Percentiles rank a stretch among this genome's conserved stretches.
Conservation (phyloP, 2,888 invertebrate species). For the Xestobium rufovillosum region DNA sequence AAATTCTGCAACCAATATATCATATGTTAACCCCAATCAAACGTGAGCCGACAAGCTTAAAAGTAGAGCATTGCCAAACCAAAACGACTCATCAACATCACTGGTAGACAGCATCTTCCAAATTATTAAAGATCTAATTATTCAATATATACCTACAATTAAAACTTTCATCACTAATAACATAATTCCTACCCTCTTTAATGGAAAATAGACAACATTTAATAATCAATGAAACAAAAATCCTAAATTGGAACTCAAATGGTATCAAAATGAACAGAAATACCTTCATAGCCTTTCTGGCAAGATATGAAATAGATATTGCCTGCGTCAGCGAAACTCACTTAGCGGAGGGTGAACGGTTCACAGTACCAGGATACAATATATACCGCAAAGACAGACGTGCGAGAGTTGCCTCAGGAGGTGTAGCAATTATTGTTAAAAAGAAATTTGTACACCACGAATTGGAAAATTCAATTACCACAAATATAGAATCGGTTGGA, state of each 20-base stretch:
- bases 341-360: background rate
- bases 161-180: background rate
- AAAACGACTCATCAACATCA: too few species aligned
- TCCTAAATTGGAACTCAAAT: constrained; percentile 1
- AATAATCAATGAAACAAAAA: background rate
- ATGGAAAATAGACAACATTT: background rate
- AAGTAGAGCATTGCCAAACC: too few species aligned
- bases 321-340: background rate
- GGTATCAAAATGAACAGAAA: background rate
- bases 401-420: background rate
- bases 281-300: background rate
- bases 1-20: background rate
- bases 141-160: background rate
- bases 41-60: background rate
- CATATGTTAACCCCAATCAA: background rate
- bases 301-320: background rate
- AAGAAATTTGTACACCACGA: too few species aligned
- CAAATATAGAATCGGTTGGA: too few species aligned
- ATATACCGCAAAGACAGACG: background rate
- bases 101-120: background rate
- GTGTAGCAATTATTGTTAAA: too few species aligned
- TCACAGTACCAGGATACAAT: background rate
- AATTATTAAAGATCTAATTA: background rate
- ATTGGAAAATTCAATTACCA: too few species aligned
- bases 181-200: background rate